These are phyloP conservation scores for Nothoprocta perdicaria DNA, from an alignment of 2,113 vertebrate genomes.

Conservation along the genomic window DNA sequence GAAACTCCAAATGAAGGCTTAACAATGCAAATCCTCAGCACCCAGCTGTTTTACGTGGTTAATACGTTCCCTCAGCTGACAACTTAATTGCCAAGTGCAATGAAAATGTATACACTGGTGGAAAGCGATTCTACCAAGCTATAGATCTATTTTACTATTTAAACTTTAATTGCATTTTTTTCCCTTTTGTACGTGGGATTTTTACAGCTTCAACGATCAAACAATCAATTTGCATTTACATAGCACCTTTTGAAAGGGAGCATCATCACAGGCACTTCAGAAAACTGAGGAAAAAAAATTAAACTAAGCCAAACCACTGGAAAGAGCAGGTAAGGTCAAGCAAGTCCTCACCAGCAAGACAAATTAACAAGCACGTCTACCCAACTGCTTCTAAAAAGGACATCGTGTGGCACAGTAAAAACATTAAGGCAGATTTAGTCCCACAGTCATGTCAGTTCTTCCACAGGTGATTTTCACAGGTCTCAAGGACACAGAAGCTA, in stretches of 20 bases:
- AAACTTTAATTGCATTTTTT: slow-evolving; percentile 36
- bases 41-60: slow-evolving; percentile 19
- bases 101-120: not conserved
- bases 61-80: slow-evolving; percentile 43
- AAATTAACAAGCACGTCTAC: not conserved
- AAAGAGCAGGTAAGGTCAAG: not conserved
- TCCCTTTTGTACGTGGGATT: not conserved
- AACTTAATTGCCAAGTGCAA: slow-evolving; percentile 51
- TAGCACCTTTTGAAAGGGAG: not conserved
- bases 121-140: slow-evolving; percentile 19
- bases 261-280: not conserved
- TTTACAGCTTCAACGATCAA: slow-evolving; percentile 41
- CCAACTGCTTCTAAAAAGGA: not conserved
- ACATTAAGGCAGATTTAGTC: slow-evolving; percentile 32
- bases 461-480: not conserved
- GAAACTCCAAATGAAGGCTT: slow-evolving; percentile 33
- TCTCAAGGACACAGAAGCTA: slow-evolving; percentile 22
- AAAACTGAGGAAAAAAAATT: slow-evolving; percentile 47
- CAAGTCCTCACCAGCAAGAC: not conserved
- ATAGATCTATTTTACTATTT: slow-evolving; percentile 13
- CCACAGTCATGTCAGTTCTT: not conserved
- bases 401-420: not conserved
- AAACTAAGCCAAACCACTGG: slow-evolving; percentile 4
- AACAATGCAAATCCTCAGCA: slow-evolving; percentile 4
- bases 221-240: slow-evolving; percentile 47